phyloP scores from a whole-genome alignment of 2,888 invertebrate species.

The Synanthedon tipuliformis region DNA sequence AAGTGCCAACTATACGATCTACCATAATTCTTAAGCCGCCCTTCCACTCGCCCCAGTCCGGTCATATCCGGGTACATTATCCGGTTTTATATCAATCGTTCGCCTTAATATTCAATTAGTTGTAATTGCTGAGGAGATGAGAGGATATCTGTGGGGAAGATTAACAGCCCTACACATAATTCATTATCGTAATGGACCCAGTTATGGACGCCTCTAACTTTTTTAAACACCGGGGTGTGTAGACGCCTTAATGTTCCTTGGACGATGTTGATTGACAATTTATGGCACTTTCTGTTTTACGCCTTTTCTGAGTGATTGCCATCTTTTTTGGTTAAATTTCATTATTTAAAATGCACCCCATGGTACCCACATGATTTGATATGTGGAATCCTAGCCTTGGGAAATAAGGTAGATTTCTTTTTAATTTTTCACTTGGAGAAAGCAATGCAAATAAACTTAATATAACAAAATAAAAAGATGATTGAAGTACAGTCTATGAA shows the following conservation, averaged over 20 bases:
- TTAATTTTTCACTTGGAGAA: no score
- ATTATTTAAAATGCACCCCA: not conserved
- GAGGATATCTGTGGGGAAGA: slow-evolving; percentile 36
- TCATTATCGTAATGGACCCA: slow-evolving; percentile 55
- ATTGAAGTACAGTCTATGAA: no score
- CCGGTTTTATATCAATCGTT: slow-evolving; percentile 51
- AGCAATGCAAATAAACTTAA: no score
- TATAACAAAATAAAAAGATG: no score
- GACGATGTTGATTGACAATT: slow-evolving; percentile 4
- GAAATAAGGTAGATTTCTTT: no score
- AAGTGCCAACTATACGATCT: not conserved
- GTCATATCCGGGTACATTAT: slow-evolving; percentile 37
- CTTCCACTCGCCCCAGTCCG: slow-evolving; percentile 18
- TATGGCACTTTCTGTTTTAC: slow-evolving; percentile 5
- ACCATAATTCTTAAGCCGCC: slow-evolving; percentile 9
- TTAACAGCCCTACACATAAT: slow-evolving; percentile 52
- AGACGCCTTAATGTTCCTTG: slow-evolving; percentile 5
- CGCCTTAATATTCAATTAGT: slow-evolving; percentile 59
- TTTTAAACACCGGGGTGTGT: slow-evolving; percentile 29
- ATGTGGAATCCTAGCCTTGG: no score
- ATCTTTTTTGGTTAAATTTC: not conserved
- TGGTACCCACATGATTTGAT: no score
- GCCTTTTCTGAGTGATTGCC: not conserved
- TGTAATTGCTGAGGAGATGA: slow-evolving; percentile 47
- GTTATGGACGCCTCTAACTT: slow-evolving; percentile 45